Conservation (phyloP, 2,888 invertebrate species). For the Spodoptera exigua region DNA sequence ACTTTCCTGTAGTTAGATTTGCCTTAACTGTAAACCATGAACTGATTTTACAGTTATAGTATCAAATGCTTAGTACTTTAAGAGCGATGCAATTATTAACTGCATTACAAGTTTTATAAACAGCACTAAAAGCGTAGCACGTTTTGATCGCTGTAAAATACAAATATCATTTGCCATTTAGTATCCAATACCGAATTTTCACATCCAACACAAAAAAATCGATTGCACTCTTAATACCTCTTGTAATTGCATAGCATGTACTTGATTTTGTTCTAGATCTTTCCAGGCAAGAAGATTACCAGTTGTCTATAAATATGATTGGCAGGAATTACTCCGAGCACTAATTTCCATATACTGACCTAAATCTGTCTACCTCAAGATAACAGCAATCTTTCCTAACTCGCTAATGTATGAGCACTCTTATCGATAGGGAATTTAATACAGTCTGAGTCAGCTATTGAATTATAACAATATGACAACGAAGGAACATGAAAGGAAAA, state of each 20-base stretch:
- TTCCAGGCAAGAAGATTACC: constrained; percentile 1
- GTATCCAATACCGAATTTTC: too few species aligned
- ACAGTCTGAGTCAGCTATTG: too few species aligned
- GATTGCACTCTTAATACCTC: too few species aligned
- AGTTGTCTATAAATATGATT: constrained; percentile 6
- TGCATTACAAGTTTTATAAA: constrained; percentile 24
- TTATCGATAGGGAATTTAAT: too few species aligned
- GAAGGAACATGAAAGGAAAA: constrained; percentile 4
- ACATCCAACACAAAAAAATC: too few species aligned
- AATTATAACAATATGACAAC: neutral
- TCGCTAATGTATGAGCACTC: constrained; percentile 1
- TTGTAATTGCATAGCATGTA: too few species aligned
- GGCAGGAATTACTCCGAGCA: constrained; percentile 11
- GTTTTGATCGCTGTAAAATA: constrained; percentile 7
- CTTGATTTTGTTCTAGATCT: too few species aligned
- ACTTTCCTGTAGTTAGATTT: constrained; percentile 21
- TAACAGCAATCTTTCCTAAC: constrained; percentile 12
- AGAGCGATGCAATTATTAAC: neutral
- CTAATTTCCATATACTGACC: constrained; percentile 25
- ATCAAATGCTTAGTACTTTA: constrained; percentile 12
- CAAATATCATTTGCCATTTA: too few species aligned
- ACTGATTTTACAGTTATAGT: constrained; percentile 17
- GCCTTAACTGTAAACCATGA: constrained; percentile 2
- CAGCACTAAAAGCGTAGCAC: constrained; percentile 16
- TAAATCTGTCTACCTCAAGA: constrained; percentile 24